These are phyloP conservation scores for Asobara japonica DNA, from an alignment of 1,140 invertebrate species.

Conservation along the genomic window DNA sequence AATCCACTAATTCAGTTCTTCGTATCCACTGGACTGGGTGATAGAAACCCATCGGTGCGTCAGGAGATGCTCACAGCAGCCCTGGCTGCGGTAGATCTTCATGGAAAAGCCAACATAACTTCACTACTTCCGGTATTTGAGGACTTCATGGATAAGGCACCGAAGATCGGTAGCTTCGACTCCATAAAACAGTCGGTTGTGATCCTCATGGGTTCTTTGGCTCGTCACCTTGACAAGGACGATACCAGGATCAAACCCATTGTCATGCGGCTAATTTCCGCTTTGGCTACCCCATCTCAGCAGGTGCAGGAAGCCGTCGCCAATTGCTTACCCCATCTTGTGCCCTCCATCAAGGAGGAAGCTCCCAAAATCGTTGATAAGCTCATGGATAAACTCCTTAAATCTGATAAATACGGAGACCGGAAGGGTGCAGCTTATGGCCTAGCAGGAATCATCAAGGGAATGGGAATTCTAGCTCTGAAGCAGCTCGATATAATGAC, in stretches of 20 bases:
- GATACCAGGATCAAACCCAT: constrained; percentile 92
- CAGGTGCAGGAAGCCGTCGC: constrained; percentile 98
- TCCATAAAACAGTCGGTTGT: constrained; percentile 94
- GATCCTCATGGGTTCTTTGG: constrained; percentile 95
- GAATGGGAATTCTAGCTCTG: constrained; percentile 93
- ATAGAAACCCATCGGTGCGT: constrained; percentile 84
- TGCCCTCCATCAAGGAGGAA: constrained; percentile 91
- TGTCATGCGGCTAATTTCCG: constrained; percentile 87
- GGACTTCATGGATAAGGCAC: constrained; percentile 88
- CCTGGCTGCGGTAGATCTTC: constrained; percentile 88
- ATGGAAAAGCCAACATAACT: constrained; percentile 81
- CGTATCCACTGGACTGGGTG: constrained; percentile 86
- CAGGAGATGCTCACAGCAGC: constrained; percentile 93
- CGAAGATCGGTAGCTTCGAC: constrained; percentile 91
- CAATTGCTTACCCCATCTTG: constrained; percentile 93
- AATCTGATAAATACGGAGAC: constrained; percentile 97
- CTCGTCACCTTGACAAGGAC: constrained; percentile 91
- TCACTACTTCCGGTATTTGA: constrained; percentile 89
- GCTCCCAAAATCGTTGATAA: constrained; percentile 88
- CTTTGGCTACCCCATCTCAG: constrained; percentile 95
- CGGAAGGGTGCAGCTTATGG: constrained; percentile 91
- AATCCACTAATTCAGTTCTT: constrained; percentile 82
- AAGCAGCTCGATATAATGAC: constrained; percentile 98
- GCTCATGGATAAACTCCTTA: constrained; percentile 87
- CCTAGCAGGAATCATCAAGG: constrained; percentile 90